Percentiles rank a stretch among this genome's conserved stretches.
Conservation (phyloP, 2,888 invertebrate species). For the Pammene aurita region DNA sequence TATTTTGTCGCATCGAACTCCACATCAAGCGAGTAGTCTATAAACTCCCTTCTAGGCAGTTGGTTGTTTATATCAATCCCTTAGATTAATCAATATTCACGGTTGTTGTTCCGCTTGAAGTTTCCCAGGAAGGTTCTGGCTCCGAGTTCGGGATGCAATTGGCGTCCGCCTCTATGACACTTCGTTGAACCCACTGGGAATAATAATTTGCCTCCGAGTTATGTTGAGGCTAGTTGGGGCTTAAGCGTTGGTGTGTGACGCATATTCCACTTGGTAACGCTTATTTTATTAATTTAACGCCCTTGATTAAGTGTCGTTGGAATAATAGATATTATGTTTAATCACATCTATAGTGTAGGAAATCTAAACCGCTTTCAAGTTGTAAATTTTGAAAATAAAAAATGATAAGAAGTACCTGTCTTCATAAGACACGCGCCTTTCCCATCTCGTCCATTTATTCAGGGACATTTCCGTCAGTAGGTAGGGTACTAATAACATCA, state of each 20-base stretch:
- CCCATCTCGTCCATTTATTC: too few species aligned
- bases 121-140: constrained; percentile 27
- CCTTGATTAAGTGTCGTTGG: neutral
- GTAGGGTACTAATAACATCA: too few species aligned
- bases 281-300: constrained; percentile 3
- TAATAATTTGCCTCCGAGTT: constrained; percentile 25
- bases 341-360: too few species aligned
- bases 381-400: too few species aligned
- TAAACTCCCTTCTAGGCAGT: neutral
- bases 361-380: too few species aligned
- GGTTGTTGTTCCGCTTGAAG: constrained; percentile 33
- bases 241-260: constrained; percentile 7
- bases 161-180: constrained; percentile 36
- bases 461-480: too few species aligned
- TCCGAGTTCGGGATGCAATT: constrained; percentile 33
- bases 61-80: constrained; percentile 7
- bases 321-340: too few species aligned
- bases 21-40: too few species aligned
- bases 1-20: too few species aligned
- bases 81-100: constrained; percentile 40
- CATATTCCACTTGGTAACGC: constrained; percentile 6
- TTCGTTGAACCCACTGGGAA: constrained; percentile 32
- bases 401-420: too few species aligned
- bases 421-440: too few species aligned
- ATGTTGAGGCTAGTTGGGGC: constrained; percentile 3